A percentile compares a stretch with the other conserved stretches of the same genome.
Conservation (phyloP, 2,888 invertebrate species). For the Chymomyza procnemis region DNA sequence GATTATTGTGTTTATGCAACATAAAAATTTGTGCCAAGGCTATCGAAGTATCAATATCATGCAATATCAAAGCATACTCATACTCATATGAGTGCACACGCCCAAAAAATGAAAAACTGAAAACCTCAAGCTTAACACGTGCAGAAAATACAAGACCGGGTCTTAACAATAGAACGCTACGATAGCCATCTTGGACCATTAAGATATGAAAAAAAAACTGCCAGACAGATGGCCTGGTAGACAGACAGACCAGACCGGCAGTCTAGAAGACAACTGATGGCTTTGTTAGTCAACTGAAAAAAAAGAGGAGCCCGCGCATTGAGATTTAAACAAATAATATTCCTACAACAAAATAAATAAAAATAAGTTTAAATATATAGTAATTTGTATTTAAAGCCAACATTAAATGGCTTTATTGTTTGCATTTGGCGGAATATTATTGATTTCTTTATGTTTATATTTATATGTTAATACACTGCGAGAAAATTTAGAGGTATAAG, state of each 20-base stretch:
- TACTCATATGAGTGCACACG: slow-evolving; percentile 43
- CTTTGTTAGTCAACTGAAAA: slow-evolving; percentile 43
- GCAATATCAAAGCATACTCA: slow-evolving; percentile 8
- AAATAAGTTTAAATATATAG: slow-evolving; percentile 47
- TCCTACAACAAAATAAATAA: not conserved
- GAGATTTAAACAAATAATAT: slow-evolving; percentile 32
- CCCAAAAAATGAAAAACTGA: slow-evolving; percentile 17
- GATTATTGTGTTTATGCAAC: not conserved
- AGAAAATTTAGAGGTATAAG: not conserved
- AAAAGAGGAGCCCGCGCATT: slow-evolving; percentile 29
- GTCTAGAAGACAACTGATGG: slow-evolving; percentile 49
- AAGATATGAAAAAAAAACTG: slow-evolving; percentile 13
- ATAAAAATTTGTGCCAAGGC: slow-evolving; percentile 52
- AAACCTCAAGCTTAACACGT: slow-evolving; percentile 31
- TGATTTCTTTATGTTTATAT: slow-evolving; percentile 32
- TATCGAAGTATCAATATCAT: slow-evolving; percentile 25
- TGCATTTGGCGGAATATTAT: slow-evolving; percentile 49
- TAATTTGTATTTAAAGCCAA: slow-evolving; percentile 61
- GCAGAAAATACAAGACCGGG: slow-evolving; percentile 6
- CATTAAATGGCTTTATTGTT: slow-evolving; percentile 63
- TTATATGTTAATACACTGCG: not conserved
- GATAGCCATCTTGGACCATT: slow-evolving; percentile 8
- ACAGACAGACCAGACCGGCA: slow-evolving; percentile 7
- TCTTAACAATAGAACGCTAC: slow-evolving; percentile 43
- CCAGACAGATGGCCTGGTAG: slow-evolving; percentile 24